Evolutionary conservation across 2,888 invertebrate species (phyloP).

Genomic region (Andrena dorsata): DNA sequence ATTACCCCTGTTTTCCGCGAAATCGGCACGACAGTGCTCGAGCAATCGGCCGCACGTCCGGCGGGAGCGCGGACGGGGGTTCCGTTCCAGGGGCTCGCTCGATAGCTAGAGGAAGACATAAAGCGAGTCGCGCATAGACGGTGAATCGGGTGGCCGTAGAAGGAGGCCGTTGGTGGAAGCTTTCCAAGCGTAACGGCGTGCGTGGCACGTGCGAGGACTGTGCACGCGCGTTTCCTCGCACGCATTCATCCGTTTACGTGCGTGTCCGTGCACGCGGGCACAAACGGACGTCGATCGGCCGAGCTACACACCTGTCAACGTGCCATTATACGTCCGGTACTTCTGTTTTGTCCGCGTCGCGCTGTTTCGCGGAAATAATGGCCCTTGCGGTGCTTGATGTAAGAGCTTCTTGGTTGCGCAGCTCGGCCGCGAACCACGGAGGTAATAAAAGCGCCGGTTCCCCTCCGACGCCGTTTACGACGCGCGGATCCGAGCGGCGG

Average conservation of each 20-base stretch:
- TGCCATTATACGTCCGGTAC: slow-evolving; percentile 64
- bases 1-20: slow-evolving; percentile 19
- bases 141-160: slow-evolving; percentile 48
- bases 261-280: slow-evolving; percentile 36
- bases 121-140: slow-evolving; percentile 26
- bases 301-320: slow-evolving; percentile 68
- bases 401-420: slow-evolving; percentile 15
- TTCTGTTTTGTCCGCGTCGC: slow-evolving; percentile 46
- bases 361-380: slow-evolving; percentile 57
- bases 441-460: slow-evolving; percentile 22
- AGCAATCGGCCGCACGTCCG: slow-evolving; percentile 20
- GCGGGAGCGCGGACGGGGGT: neutral
- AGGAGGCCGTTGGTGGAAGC: slow-evolving; percentile 46
- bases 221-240: slow-evolving; percentile 69
- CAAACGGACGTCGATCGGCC: slow-evolving; percentile 49
- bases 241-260: slow-evolving; percentile 56
- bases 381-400: slow-evolving; percentile 16
- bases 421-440: slow-evolving; percentile 37
- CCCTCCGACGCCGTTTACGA: slow-evolving; percentile 21
- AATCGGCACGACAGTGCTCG: neutral
- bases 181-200: slow-evolving; percentile 67
- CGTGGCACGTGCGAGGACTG: slow-evolving; percentile 70
- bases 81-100: slow-evolving; percentile 9
- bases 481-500: neutral
- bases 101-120: slow-evolving; percentile 28